Conservation (phyloP, 2,113 vertebrate species). For the Xenopus borealis region DNA sequence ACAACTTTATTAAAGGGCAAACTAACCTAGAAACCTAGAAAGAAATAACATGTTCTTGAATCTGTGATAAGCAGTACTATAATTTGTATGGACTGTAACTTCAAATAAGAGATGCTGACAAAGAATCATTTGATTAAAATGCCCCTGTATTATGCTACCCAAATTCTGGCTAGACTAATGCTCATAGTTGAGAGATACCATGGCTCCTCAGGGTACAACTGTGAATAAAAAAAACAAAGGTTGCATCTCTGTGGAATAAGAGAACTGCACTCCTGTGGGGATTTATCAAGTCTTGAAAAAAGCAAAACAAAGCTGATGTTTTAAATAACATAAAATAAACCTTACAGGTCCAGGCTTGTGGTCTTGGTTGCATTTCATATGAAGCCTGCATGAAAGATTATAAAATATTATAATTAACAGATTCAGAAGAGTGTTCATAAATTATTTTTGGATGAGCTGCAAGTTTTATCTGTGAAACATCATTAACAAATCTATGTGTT, state of each 20-base stretch:
- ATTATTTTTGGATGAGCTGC: slow-evolving; percentile 3
- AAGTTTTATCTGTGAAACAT: slow-evolving; percentile 3
- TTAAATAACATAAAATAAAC: not conserved
- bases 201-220: slow-evolving; percentile 20
- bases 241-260: slow-evolving; percentile 15
- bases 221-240: slow-evolving; percentile 31
- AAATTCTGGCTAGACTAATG: slow-evolving; percentile 12
- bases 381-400: not conserved
- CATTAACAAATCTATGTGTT: slow-evolving; percentile 7
- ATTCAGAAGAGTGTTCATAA: not conserved
- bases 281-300: slow-evolving; percentile 5
- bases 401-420: not conserved
- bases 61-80: not conserved
- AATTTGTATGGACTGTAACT: not conserved
- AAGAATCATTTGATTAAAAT: slow-evolving; percentile 14
- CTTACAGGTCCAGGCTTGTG: slow-evolving; percentile 14
- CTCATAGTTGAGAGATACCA: slow-evolving; percentile 6
- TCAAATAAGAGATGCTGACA: not conserved
- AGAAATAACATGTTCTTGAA: not conserved
- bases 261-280: slow-evolving; percentile 18
- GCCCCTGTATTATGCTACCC: not conserved
- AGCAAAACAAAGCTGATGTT: slow-evolving; percentile 24
- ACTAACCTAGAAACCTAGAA: too few relatives aligned
- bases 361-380: slow-evolving; percentile 28
- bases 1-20: too few relatives aligned